Base-by-base conservation (phyloP, 1,140 invertebrate genomes). In the Drosophila malerkotliana region DNA sequence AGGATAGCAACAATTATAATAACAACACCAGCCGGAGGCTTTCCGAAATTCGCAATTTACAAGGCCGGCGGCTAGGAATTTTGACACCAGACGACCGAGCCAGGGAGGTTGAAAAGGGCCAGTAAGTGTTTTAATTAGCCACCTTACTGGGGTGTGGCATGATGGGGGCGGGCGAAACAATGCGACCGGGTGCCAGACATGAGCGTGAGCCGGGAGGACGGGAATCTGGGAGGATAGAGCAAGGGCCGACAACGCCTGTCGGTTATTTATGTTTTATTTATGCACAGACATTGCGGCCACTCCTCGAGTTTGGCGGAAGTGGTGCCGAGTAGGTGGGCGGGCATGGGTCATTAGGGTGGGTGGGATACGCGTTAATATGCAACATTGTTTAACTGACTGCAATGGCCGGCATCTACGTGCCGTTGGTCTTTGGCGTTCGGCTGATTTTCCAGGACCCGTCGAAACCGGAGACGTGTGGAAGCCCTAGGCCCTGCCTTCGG, bases 241-340 rank as follows among this genome's bases (percentile, higher is more conserved):
- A 41, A n/a, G 28, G 56, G 30, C 48, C 28, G 39, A 61, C 49
- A 54, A 67, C 58, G 80, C 72, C 81, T 84, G 81, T 85, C 67
- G 62, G 77, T 84, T 85, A 84, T 84, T 84, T 84, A 84, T 84
- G 80, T 78, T 75, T 84, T 84, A 84, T 85, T 84, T 84, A 84
- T 84, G 81, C 80, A 80, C 77, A 84, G 81, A 80, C 80, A 83
- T 83, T 79, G 79, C 79, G 74, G 60, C 55, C 49, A 53, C 49
- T 45, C 56, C 63, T 51, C 58, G 64, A 52, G 10, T 41, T 53
- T 37, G 28, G 44, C 62, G 54, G 55, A 39, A 61, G 57, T 57
- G 21, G 57, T 21, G 4, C 6, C 18, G 45, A 9, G 47, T 9
- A 8, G 28, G 30, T 12, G 24, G 7, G 28, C 37, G 6, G 10